phyloP scores from a whole-genome alignment of 2,113 vertebrate genomes.

The Vanacampus margaritifer region DNA sequence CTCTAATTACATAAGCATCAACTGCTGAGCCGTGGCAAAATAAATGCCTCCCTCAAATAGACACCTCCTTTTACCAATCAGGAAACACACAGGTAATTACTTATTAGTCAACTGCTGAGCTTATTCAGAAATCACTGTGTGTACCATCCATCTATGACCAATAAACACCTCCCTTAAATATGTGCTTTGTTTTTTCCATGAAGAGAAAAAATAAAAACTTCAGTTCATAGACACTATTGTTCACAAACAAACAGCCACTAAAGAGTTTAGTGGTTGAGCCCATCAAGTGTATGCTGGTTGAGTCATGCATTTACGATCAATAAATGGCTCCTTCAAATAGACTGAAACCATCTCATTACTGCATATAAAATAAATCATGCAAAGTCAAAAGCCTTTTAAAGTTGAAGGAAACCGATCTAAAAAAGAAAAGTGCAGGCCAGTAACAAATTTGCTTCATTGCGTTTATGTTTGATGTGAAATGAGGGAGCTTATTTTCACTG shows the following conservation, averaged over 20 bases:
- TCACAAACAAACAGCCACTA: background rate
- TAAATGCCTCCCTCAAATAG: no score
- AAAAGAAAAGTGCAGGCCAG: conserved; percentile 20
- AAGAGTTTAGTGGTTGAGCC: background rate
- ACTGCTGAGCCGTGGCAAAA: no score
- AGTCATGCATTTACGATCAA: background rate
- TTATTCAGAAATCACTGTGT: no score
- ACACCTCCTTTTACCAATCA: no score
- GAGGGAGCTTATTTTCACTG: conserved; percentile 31
- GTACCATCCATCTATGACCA: background rate
- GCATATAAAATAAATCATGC: background rate
- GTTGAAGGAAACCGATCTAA: conserved; percentile 38
- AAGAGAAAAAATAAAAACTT: background rate
- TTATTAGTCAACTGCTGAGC: background rate
- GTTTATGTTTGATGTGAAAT: conserved; percentile 33
- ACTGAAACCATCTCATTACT: background rate
- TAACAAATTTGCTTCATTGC: conserved; percentile 52
- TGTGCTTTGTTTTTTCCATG: background rate
- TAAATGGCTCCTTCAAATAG: background rate
- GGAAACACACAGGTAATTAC: background rate
- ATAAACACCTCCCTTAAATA: background rate
- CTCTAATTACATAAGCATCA: no score
- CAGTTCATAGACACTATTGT: background rate
- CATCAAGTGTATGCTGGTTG: background rate
- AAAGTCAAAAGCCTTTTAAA: background rate